These are phyloP conservation scores for Vulpes vulpes DNA, from an alignment of 2,113 vertebrate genomes.

Conservation along the genomic window DNA sequence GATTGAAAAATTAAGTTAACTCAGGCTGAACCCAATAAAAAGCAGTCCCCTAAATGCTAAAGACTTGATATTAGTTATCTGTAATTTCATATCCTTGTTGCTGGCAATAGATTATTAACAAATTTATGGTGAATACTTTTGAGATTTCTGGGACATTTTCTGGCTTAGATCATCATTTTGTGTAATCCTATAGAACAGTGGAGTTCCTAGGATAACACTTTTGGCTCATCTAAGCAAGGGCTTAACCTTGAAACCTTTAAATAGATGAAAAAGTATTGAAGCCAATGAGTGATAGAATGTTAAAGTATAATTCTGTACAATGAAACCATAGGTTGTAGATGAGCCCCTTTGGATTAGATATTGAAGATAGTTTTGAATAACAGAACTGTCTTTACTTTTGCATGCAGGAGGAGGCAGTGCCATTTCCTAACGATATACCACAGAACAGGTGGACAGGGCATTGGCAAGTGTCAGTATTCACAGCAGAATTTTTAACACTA, in stretches of 20 bases:
- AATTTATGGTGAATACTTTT: background rate
- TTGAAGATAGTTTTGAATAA: background rate
- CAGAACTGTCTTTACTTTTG: background rate
- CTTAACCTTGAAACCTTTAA: background rate
- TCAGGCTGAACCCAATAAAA: background rate
- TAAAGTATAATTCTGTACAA: background rate
- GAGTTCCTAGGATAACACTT: background rate
- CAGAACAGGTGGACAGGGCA: background rate
- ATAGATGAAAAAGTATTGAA: background rate
- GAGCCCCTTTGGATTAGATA: background rate
- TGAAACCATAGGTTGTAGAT: background rate
- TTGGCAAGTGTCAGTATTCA: background rate
- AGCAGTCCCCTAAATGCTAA: background rate
- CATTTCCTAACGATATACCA: background rate
- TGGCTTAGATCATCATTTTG: background rate
- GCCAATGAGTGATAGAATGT: background rate
- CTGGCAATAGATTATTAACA: constrained; percentile 9
- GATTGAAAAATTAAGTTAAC: constrained; percentile 26
- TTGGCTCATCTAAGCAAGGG: background rate
- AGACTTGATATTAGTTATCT: background rate
- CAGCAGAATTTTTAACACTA: background rate
- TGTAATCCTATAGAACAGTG: background rate
- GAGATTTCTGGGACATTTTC: background rate
- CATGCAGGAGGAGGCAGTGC: background rate
- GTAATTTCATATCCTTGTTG: background rate